Evolutionary conservation across 1,140 invertebrate species (phyloP).

Genomic region (Drosophila kanapiae): DNA sequence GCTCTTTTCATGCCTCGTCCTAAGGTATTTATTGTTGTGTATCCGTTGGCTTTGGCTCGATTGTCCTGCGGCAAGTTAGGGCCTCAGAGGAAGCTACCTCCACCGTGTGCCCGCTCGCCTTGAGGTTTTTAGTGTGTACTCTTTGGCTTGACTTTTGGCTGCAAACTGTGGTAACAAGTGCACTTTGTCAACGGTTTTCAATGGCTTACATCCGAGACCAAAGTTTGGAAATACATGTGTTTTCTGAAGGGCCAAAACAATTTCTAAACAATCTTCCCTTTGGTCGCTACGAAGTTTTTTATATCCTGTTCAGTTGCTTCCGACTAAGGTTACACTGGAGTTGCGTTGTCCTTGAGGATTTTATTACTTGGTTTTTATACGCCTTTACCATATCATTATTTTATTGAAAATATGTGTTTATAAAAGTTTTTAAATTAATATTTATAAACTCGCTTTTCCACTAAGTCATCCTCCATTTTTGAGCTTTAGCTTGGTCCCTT

Average conservation of each 20-base stretch:
- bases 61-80: conserved; percentile 7
- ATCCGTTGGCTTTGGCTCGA: conserved; percentile 21
- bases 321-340: neutral
- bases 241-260: conserved; percentile 4
- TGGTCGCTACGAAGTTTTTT: neutral
- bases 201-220: conserved; percentile 7
- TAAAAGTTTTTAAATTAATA: too few relatives aligned
- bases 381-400: neutral
- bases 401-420: neutral
- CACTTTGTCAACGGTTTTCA: conserved; percentile 20
- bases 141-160: conserved; percentile 8
- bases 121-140: neutral
- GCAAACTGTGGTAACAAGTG: neutral
- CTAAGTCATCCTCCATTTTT: neutral
- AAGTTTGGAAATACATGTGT: conserved; percentile 5
- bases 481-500: neutral
- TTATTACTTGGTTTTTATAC: too few relatives aligned
- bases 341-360: neutral
- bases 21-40: conserved; percentile 32
- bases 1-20: conserved; percentile 3
- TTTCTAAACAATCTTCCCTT: conserved; percentile 13
- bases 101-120: neutral
- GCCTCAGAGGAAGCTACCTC: neutral
- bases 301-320: neutral
- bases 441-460: neutral